Evolutionary conservation across 2,113 vertebrate genomes (phyloP).

Genomic region (Heteronetta atricapilla): DNA sequence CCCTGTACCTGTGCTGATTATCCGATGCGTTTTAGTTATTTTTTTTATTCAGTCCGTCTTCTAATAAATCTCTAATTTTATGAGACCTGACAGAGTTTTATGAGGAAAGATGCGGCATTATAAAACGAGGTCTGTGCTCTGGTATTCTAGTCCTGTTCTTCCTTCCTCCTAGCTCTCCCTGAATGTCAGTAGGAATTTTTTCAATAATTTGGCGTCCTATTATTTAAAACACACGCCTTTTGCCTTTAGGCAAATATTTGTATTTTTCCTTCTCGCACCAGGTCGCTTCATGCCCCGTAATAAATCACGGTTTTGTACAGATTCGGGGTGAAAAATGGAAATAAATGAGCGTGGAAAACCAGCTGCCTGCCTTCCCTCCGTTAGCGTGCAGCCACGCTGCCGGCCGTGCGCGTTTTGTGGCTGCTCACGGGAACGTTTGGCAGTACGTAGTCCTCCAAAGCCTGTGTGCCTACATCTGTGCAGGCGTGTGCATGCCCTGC

Average conservation of each 20-base stretch:
- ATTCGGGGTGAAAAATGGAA: not conserved
- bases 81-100: not conserved
- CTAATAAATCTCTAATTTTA: not conserved
- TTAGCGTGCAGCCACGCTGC: fast-evolving
- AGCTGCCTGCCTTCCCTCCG: not conserved
- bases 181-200: not conserved
- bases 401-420: not conserved
- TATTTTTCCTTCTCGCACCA: not conserved
- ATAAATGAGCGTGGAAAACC: not conserved
- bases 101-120: not conserved
- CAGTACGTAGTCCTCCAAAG: not conserved
- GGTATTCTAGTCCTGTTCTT: not conserved
- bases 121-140: not conserved
- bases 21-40: not conserved
- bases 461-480: not conserved
- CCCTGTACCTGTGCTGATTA: not conserved
- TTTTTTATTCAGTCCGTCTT: not conserved
- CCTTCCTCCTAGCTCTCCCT: not conserved
- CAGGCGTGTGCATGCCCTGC: not conserved
- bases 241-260: not conserved
- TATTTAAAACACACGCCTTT: not conserved
- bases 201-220: not conserved
- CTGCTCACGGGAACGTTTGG: too few species aligned
- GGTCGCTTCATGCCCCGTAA: not conserved
- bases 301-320: not conserved